Evolutionary conservation across 1,140 invertebrate genomes (phyloP).

Genomic region (Frieseomelitta varia): DNA sequence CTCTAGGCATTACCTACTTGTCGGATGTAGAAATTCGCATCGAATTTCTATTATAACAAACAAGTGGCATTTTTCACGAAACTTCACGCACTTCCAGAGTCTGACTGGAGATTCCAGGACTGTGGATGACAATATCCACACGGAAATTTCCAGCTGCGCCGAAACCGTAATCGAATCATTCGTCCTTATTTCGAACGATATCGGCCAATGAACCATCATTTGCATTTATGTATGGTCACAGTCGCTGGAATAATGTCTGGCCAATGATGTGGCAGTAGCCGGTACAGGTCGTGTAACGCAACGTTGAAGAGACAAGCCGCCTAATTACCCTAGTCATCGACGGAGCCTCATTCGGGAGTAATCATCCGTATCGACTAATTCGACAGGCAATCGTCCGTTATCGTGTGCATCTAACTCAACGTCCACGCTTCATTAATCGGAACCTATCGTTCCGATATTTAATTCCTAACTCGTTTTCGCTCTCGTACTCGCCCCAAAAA

Average conservation of each 20-base stretch:
- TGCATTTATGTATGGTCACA: slow-evolving; percentile 39
- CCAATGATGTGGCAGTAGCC: slow-evolving; percentile 42
- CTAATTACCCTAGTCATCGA: slow-evolving; percentile 58
- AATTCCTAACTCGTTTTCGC: background rate
- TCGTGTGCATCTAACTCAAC: slow-evolving; percentile 23
- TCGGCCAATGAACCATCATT: slow-evolving; percentile 23
- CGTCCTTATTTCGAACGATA: slow-evolving; percentile 13
- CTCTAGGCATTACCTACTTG: background rate
- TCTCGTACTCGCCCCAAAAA: too few relatives aligned
- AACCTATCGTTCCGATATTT: background rate
- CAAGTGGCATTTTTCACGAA: too few relatives aligned
- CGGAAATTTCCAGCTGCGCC: background rate
- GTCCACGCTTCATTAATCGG: slow-evolving; percentile 28
- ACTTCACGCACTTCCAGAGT: too few relatives aligned
- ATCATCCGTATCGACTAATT: slow-evolving; percentile 54
- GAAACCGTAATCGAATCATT: background rate
- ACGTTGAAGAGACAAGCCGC: slow-evolving; percentile 46
- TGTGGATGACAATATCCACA: background rate
- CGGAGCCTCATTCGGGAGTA: slow-evolving; percentile 48
- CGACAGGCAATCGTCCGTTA: slow-evolving; percentile 41
- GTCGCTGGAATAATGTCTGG: slow-evolving; percentile 38
- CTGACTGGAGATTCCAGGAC: background rate
- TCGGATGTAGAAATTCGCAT: too few relatives aligned
- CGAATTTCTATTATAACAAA: too few relatives aligned
- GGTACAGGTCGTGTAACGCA: slow-evolving; percentile 18